These are phyloP conservation scores for Dinomys branickii DNA, from an alignment of 2,113 vertebrate species.

Conservation along the genomic window DNA sequence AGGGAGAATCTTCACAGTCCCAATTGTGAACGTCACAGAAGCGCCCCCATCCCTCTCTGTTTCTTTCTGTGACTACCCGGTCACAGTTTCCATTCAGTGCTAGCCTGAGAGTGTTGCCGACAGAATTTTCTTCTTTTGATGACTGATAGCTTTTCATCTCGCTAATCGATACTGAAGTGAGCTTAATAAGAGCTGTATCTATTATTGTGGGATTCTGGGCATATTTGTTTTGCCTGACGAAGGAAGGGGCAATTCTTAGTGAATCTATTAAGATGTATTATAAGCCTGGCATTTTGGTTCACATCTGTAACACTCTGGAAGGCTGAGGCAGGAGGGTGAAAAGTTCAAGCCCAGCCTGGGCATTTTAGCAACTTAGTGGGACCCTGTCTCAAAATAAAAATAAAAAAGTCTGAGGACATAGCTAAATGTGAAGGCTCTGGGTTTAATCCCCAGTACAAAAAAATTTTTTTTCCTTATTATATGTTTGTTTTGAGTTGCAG, in stretches of 20 bases:
- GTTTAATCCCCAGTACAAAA: background rate
- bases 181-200: constrained; percentile 11
- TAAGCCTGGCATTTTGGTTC: background rate
- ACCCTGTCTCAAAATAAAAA: background rate
- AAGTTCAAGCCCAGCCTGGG: background rate
- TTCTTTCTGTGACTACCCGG: background rate
- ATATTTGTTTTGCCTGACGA: constrained; percentile 39
- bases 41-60: background rate
- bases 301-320: background rate
- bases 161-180: constrained; percentile 17
- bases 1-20: background rate
- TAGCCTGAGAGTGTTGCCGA: background rate
- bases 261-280: constrained; percentile 19
- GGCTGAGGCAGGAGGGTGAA: background rate
- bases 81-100: background rate
- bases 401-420: background rate
- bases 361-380: background rate
- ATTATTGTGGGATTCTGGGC: background rate
- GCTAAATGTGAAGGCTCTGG: background rate
- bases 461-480: background rate
- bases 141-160: constrained; percentile 45
- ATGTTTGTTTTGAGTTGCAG: background rate
- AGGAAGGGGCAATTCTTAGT: background rate
- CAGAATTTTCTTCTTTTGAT: constrained; percentile 12
- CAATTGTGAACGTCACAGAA: background rate